Percentiles rank a stretch among this genome's conserved stretches.
These are phyloP conservation scores for Rhinichthys klamathensis DNA, from an alignment of 2,113 vertebrate species.

Conservation along the genomic window DNA sequence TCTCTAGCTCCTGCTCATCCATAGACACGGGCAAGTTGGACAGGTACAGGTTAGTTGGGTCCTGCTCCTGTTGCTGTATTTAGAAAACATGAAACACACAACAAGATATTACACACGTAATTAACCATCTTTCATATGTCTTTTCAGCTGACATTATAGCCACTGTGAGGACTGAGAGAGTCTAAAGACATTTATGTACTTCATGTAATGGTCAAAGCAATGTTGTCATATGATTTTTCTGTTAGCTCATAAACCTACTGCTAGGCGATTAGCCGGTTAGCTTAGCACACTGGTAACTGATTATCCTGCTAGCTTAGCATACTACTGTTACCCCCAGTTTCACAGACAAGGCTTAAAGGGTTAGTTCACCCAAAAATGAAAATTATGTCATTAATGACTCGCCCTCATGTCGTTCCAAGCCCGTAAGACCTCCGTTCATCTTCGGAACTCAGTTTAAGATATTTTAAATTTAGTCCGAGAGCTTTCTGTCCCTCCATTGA, in stretches of 20 bases:
- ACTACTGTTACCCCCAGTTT: not conserved
- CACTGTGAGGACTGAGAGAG: not conserved
- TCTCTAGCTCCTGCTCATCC: slow-evolving; percentile 98
- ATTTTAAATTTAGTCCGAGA: too few relatives aligned
- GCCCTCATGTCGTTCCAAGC: too few relatives aligned
- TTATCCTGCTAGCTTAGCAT: not conserved
- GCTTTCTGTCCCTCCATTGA: too few relatives aligned
- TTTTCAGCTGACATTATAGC: not conserved
- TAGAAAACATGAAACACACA: slow-evolving; percentile 11
- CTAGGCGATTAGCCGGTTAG: not conserved
- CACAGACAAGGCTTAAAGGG: too few relatives aligned
- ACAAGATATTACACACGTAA: not conserved
- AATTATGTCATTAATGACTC: too few relatives aligned
- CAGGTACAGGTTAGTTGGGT: slow-evolving; percentile 93
- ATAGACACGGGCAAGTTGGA: slow-evolving; percentile 97
- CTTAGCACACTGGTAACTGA: not conserved
- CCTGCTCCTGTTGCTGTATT: slow-evolving; percentile 96
- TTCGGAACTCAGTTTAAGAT: too few relatives aligned
- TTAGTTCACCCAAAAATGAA: too few relatives aligned
- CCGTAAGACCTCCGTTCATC: too few relatives aligned
- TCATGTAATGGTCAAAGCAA: not conserved
- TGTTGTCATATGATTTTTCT: not conserved
- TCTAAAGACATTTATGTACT: not conserved
- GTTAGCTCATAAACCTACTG: not conserved
- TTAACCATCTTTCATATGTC: not conserved